Evolutionary conservation across 2,888 invertebrate genomes (phyloP), one percentile per base, ranked within the genome.

Genomic region (Steinernema carpocapsae): DNA sequence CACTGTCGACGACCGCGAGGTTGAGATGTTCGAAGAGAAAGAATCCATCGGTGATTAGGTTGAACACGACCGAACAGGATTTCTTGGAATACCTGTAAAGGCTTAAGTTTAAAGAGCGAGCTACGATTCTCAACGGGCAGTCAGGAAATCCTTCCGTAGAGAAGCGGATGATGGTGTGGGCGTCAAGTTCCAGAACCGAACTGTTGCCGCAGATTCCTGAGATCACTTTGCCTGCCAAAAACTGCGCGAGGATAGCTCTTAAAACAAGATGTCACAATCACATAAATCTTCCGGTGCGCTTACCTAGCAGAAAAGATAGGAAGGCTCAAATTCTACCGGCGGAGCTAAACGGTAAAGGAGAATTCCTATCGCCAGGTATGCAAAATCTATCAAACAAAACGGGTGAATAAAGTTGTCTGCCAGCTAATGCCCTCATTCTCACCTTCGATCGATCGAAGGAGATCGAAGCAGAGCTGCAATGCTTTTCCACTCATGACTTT

Each of bases 11-110:
- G 24, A 56, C 56, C 24, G 56, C 56, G 56, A 56, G 56, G 56
- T 56, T 56, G 6, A 56, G 3, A 17, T 56, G 56, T 26, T 56
- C 56, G 22, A 56, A 56, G 26, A 56, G 24, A 26, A 56, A 56
- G 56, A 56, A 56, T 26, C 26, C 56, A 10, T 3, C 6, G 24
- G 26, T 26, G 56, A 4, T 56, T 6, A 56, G 26, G 26, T 22
- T 22, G 56, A 56, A 56, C 6, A 26, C 26, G 56, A 26, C 26
- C 4, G 56, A 56, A 26, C 56, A 56, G 26, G 6, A 4, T 19
- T 17, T 10, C 3, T 17, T 17, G 3, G 48, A 19, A 17, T 48
- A 48, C n/a, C 48, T 48, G n/a, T 4, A 48, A 6, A 19, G 3
- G 19, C 43, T 43, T 43, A 14, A 43, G 43, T 10, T n/a, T 4